Conservation (phyloP, 2,113 vertebrate species). For the Mirounga angustirostris region DNA sequence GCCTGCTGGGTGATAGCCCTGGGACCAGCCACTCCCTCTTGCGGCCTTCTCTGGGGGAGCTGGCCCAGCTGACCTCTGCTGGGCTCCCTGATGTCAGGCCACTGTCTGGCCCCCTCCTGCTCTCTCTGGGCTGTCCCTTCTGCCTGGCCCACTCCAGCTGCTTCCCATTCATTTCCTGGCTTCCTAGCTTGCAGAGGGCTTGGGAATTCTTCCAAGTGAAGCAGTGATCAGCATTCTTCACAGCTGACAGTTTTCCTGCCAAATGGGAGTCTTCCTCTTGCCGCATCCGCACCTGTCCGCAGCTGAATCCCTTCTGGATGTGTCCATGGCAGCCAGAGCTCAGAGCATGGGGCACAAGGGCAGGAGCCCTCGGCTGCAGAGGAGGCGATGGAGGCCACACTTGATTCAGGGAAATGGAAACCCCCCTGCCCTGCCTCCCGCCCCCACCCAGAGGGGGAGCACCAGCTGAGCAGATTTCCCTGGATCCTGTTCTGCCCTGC, state of each 20-base stretch:
- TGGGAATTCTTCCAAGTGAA: constrained; percentile 52
- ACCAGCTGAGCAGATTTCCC: not conserved
- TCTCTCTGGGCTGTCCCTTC: not conserved
- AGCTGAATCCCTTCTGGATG: not conserved
- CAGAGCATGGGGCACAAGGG: not conserved
- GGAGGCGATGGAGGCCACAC: not conserved
- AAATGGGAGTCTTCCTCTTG: not conserved
- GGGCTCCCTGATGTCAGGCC: not conserved
- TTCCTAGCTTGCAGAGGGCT: constrained; percentile 10
- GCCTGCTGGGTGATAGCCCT: not conserved
- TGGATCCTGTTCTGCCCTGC: not conserved
- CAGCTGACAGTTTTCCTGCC: constrained; percentile 54
- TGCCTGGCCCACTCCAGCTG: constrained; percentile 62
- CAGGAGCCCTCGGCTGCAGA: not conserved
- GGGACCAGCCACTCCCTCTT: not conserved
- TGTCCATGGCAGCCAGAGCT: not conserved
- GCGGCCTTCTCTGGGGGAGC: not conserved
- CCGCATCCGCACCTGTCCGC: not conserved
- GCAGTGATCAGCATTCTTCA: not conserved
- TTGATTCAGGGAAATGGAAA: not conserved
- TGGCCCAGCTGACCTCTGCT: not conserved
- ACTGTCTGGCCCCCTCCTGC: not conserved
- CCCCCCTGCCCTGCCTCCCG: not conserved
- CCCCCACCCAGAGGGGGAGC: not conserved
- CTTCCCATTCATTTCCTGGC: constrained; percentile 69